These are phyloP conservation scores for Dendronephthya gigantea DNA, from an alignment of 64 coral and sea anemone genomes.

Conservation along the genomic window DNA sequence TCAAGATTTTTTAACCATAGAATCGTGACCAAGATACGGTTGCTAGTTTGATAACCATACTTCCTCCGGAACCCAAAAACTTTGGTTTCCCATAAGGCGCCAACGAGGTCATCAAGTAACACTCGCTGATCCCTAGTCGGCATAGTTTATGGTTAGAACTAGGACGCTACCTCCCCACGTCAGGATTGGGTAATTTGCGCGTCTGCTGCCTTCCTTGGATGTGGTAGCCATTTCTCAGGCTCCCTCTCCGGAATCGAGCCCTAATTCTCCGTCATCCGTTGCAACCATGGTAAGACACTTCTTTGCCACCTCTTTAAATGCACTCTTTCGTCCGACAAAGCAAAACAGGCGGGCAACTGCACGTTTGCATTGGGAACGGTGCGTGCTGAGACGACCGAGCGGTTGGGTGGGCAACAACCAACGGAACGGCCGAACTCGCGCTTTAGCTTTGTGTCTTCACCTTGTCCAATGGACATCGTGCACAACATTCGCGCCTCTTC, in stretches of 20 bases:
- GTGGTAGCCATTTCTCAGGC: conserved; percentile 11
- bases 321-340: no score
- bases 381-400: no score
- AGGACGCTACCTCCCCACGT: background rate
- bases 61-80: background rate
- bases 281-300: background rate
- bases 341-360: no score
- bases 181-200: conserved; percentile 2
- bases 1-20: no score
- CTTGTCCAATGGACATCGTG: no score
- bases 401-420: no score
- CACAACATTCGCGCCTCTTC: no score
- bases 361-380: no score
- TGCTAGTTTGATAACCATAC: background rate
- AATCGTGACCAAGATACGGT: no score
- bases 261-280: background rate
- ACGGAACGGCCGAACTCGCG: no score
- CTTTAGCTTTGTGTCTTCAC: no score
- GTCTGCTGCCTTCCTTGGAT: conserved; percentile 17
- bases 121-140: background rate
- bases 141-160: background rate
- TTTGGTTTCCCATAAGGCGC: background rate
- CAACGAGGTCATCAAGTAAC: background rate
- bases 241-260: background rate
- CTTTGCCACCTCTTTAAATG: no score